Base-by-base conservation (phyloP, 64 coral and sea anemone genomes). In the Porites lutea region DNA sequence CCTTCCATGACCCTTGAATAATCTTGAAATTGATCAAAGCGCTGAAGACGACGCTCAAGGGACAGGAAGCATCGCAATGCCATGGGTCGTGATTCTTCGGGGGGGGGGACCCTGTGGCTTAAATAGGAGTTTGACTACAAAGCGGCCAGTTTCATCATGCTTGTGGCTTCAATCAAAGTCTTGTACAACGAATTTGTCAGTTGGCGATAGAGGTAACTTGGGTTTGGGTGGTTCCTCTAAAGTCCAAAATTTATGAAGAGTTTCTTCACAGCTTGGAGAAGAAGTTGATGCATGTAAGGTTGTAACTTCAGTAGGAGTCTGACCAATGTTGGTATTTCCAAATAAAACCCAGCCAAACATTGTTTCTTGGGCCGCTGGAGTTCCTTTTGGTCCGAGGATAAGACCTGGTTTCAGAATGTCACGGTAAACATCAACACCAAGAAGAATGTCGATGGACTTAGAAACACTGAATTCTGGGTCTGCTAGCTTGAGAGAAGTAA, bases 331-430 rank as follows among this genome's bases (percentile, higher is more conserved):
- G 48, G 69, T 71, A 19, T 23, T 68, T 62, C 90, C 90, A 78
- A 92, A 92, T 4, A 91, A 66, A 55, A 81, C 89, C 89, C 78
- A 91, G 1, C 89, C 77, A 44, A 91, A 82, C 44, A 86, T 77
- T 48, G 90, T 87, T 37, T 78, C 82, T 92, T 92, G 82, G 13
- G 82, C 73, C 10, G 90, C 81, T 92, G 82, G 90, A 84, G 74
- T 86, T 48, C 60, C 68, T 52, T 66, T 92, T 1, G 82, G 72
- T 57, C 90, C 74, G 1, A 87, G 47, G 69, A 86, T 92, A 48
- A 92, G 23, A 8, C 88, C 60, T n/a, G 86, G 69, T 21, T 88
- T 88, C 21, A 88, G 66, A 86, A 91, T 91, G 62, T 83, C 78
- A 8, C 83, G 89, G 21, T 91, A 91, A 43, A 52, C 65, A 74